These are phyloP conservation scores for Cactoblastis cactorum DNA, from an alignment of 2,888 invertebrate genomes.

Conservation along the genomic window DNA sequence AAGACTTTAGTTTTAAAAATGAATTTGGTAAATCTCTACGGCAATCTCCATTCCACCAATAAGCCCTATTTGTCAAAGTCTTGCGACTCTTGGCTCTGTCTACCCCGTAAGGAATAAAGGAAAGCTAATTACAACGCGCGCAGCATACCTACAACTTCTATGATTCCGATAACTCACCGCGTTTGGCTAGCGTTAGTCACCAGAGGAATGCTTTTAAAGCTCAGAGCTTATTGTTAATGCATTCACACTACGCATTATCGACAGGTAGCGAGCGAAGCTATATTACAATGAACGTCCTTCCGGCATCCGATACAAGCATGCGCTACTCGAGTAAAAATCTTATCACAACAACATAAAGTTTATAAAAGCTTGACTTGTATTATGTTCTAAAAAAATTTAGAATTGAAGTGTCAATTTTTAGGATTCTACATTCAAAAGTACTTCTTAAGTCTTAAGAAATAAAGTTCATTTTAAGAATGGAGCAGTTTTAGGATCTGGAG, in stretches of 20 bases:
- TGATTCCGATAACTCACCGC: conserved; percentile 30
- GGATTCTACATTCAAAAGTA: conserved; percentile 16
- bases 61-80: no score
- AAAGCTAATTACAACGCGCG: not conserved
- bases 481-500: conserved; percentile 33
- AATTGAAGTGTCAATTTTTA: conserved; percentile 18
- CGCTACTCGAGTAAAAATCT: conserved; percentile 27
- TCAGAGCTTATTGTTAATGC: conserved; percentile 52
- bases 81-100: no score
- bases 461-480: conserved; percentile 20
- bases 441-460: conserved; percentile 19
- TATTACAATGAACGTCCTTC: conserved; percentile 65
- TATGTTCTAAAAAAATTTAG: conserved; percentile 16
- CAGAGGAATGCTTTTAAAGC: conserved; percentile 60
- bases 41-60: no score
- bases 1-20: no score
- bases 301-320: conserved; percentile 49
- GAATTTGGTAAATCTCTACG: no score
- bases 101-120: no score
- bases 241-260: conserved; percentile 68
- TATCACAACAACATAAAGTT: conserved; percentile 27
- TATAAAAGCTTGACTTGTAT: conserved; percentile 18
- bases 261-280: conserved; percentile 72
- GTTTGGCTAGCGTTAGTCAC: conserved; percentile 42
- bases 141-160: not conserved